Base-by-base conservation (phyloP, 1,140 invertebrate genomes). In the Macrotrachela quadricornifera region DNA sequence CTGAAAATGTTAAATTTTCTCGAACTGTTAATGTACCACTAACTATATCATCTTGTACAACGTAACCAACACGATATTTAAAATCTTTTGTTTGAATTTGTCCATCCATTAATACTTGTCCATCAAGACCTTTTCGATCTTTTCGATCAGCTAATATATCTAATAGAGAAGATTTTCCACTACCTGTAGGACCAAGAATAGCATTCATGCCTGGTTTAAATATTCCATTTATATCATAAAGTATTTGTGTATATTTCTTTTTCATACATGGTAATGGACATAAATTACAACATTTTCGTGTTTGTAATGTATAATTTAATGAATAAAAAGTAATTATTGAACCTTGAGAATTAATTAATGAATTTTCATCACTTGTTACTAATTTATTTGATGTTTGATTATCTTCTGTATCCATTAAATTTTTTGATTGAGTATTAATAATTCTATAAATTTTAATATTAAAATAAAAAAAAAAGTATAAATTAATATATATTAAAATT, bases 161-260 rank as follows among this genome's bases (percentile, higher is more conserved):
- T 41, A 70, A 58, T 16, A 69, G 68, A 66, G 66, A 67, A 18
- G 67, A 67, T 57, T 70, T 70, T 49, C 67, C 67, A 60, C 66
- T 64, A 21, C 67, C 67, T 46, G 67, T 70, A 46, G 67, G 67
- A 37, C 67, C 67, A 10, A 70, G 57, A 46, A 70, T 69, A 16
- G 66, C 67, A 60, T 70, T 70, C 63, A 70, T 67, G 1, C 67
- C 67, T 45, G 64, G 64, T 50, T 59, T 59, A 54, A 68, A 70
- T 38, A 67, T 54, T 17, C 64, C 65, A 62, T 66, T 69, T 58
- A 54, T 30, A 8, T 16, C 43, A 44, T 44, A 44, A 2, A 15
- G 9, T 4, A 16, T 44, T 44, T 9, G 21, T 30, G 2, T 2
- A 30, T 30, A 30, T 30, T 30, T 30, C 8, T 30, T 30, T 8